Conservation (phyloP, 2,888 invertebrate genomes). For the Ligdia adustata region DNA sequence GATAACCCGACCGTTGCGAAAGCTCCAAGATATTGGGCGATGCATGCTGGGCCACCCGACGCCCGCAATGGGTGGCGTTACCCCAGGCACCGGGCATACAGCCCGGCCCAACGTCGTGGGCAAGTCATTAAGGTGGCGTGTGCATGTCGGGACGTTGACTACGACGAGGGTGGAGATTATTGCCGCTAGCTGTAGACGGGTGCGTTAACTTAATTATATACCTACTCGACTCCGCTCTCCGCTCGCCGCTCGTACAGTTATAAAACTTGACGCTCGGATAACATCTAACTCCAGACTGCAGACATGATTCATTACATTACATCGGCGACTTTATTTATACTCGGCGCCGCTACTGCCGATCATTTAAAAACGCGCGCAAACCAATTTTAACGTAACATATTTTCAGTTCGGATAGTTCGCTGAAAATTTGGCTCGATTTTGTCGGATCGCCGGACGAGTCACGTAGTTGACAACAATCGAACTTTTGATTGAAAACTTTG, state of each 20-base stretch:
- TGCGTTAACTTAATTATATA: conserved; percentile 65
- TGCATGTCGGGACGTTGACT: conserved; percentile 59
- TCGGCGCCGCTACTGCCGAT: background rate
- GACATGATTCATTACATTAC: conserved; percentile 3
- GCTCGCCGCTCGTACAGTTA: conserved; percentile 34
- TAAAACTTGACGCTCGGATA: conserved; percentile 30
- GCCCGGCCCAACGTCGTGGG: conserved; percentile 52
- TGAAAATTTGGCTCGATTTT: conserved; percentile 15
- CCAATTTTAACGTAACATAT: conserved; percentile 1
- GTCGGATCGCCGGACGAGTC: conserved; percentile 12
- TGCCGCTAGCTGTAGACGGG: conserved; percentile 54
- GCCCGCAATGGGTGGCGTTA: conserved; percentile 48
- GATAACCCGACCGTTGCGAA: conserved; percentile 64
- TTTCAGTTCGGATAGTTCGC: conserved; percentile 3
- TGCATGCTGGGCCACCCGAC: conserved; percentile 32
- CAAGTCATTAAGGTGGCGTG: conserved; percentile 71
- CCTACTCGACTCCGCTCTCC: conserved; percentile 26
- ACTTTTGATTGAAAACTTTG: conserved; percentile 25
- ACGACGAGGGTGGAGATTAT: conserved; percentile 51
- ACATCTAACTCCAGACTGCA: conserved; percentile 23
- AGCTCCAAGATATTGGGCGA: conserved; percentile 45
- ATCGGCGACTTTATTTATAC: background rate
- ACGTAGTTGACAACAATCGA: conserved; percentile 23
- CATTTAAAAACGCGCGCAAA: background rate
- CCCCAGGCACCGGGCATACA: conserved; percentile 46